Conservation (phyloP, 2,888 invertebrate genomes). For the Corythucha ciliata region DNA sequence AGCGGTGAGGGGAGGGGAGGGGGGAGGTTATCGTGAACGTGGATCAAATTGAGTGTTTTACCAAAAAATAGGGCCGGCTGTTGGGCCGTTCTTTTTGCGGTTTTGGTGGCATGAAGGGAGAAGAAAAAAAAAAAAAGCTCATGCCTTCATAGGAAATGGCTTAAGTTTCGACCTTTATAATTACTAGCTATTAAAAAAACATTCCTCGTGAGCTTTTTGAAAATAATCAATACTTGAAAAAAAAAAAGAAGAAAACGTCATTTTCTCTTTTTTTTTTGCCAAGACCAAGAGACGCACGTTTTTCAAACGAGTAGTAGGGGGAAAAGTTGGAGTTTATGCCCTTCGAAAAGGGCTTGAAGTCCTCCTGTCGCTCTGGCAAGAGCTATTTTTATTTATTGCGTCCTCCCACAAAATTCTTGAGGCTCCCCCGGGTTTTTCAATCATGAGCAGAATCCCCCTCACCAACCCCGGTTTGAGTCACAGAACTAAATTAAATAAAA, state of each 20-base stretch:
- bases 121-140: too few species aligned
- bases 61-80: too few species aligned
- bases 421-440: not conserved
- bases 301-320: slow-evolving; percentile 25
- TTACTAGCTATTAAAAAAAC: slow-evolving; percentile 27
- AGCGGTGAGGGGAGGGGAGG: too few species aligned
- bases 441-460: not conserved
- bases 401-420: not conserved
- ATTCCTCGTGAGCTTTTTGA: slow-evolving; percentile 12
- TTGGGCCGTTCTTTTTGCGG: too few species aligned
- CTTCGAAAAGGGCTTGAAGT: slow-evolving; percentile 2
- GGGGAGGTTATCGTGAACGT: too few species aligned
- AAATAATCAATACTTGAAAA: slow-evolving; percentile 28
- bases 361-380: not conserved
- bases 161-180: slow-evolving; percentile 14
- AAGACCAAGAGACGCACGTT: slow-evolving; percentile 17
- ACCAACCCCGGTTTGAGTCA: too few species aligned
- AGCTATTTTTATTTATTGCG: slow-evolving; percentile 1
- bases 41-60: too few species aligned
- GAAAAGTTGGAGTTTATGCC: slow-evolving; percentile 23
- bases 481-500: too few species aligned
- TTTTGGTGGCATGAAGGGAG: too few species aligned
- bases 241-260: too few species aligned
- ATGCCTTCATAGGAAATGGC: not conserved
- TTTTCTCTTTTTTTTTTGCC: slow-evolving; percentile 26